A percentile compares a stretch with the other conserved stretches of the same genome.
Evolutionary conservation across 2,888 invertebrate genomes (phyloP).

Genomic region (Chrysolina oricalcia): DNA sequence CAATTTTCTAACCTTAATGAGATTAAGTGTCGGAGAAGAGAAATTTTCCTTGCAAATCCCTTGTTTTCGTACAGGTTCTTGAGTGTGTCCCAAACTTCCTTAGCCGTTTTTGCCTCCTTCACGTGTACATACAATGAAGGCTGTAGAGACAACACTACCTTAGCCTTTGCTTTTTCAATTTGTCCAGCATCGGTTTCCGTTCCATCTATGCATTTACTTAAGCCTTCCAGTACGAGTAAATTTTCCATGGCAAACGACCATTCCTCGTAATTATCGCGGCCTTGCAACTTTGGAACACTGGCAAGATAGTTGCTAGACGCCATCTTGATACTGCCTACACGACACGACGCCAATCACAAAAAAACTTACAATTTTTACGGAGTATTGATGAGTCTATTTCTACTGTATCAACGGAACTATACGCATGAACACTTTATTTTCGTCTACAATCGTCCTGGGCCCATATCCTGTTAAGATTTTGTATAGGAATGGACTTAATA

Average conservation of each 20-base stretch:
- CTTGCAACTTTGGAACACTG: constrained; percentile 30
- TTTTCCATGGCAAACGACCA: constrained; percentile 32
- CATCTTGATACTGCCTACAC: constrained; percentile 14
- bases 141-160: no score
- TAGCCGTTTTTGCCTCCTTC: no score
- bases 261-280: no score
- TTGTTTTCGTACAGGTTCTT: constrained; percentile 29
- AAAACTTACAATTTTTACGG: no score
- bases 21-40: constrained; percentile 3
- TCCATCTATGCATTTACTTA: no score
- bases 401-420: constrained; percentile 21
- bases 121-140: no score
- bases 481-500: no score
- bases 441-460: constrained; percentile 3
- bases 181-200: no score
- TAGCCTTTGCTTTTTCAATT: no score
- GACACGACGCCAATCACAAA: not conserved
- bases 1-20: no score
- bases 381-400: constrained; percentile 3
- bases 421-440: constrained; percentile 11
- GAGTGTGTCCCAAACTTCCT: no score
- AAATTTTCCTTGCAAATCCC: constrained; percentile 33
- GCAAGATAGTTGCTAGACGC: constrained; percentile 23
- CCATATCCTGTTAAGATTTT: constrained; percentile 27
- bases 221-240: no score